These are phyloP conservation scores for Rhadina sibilatrix DNA, from an alignment of 2,113 vertebrate species.

Conservation along the genomic window DNA sequence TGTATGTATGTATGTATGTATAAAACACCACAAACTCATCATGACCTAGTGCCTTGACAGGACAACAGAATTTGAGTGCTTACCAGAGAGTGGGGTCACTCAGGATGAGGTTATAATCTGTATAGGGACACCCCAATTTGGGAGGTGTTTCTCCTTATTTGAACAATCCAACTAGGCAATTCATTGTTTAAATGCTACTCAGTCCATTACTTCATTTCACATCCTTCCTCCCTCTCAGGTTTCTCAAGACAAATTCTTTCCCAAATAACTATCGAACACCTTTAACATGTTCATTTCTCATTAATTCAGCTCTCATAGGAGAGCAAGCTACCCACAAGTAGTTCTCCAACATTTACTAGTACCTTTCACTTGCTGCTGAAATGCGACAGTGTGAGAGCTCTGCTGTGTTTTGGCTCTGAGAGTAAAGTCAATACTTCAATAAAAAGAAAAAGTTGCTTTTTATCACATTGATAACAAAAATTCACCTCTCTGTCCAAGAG, in stretches of 20 bases:
- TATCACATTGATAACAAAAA: not conserved
- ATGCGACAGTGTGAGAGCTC: not conserved
- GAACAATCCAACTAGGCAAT: not conserved
- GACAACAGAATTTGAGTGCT: not conserved
- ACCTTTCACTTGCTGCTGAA: not conserved
- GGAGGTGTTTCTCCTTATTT: not conserved
- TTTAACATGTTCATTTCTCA: not conserved
- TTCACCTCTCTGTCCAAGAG: not conserved
- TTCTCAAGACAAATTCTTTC: not conserved
- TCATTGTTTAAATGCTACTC: not conserved
- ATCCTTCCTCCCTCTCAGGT: not conserved
- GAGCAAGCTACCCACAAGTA: not conserved
- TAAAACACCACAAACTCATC: not conserved
- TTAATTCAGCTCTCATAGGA: not conserved
- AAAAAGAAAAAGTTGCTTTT: not conserved
- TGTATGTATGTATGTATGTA: fast-evolving
- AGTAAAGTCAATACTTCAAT: not conserved
- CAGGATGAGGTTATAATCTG: not conserved
- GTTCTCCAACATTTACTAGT: not conserved
- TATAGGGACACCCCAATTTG: not conserved
- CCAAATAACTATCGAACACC: not conserved
- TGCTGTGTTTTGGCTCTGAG: not conserved
- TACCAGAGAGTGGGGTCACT: not conserved
- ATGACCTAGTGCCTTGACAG: not conserved
- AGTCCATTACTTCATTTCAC: not conserved